A percentile compares a stretch with the other conserved stretches of the same genome.
phyloP scores from a whole-genome alignment of 1,140 invertebrate genomes.

The Drosophila sp. region DNA sequence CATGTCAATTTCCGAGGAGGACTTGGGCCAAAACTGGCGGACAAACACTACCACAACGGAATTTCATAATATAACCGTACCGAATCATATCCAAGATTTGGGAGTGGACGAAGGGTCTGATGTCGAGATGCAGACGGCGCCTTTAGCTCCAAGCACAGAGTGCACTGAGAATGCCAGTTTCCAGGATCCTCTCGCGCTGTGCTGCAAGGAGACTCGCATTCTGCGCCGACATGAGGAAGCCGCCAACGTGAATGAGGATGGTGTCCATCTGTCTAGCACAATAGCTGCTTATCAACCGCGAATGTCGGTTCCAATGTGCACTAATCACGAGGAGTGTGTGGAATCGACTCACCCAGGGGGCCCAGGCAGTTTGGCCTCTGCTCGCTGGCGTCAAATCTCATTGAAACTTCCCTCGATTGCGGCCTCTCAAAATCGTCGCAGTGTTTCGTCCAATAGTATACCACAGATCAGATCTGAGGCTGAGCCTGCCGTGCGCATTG shows the following conservation, averaged over 20 bases:
- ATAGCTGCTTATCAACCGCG: not conserved
- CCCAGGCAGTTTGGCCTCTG: not conserved
- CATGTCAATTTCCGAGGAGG: conserved; percentile 15
- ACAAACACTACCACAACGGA: not conserved
- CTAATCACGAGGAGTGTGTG: not conserved
- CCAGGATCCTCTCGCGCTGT: not conserved
- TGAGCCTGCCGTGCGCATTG: not conserved
- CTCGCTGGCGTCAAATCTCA: conserved; percentile 36
- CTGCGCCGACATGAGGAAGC: not conserved
- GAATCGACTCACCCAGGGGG: too few relatives aligned
- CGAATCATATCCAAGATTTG: not conserved
- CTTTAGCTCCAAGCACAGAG: conserved; percentile 19
- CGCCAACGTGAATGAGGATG: not conserved
- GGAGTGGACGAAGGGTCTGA: conserved; percentile 12
- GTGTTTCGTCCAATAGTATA: not conserved
- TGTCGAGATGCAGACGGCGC: conserved; percentile 28
- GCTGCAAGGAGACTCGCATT: not conserved
- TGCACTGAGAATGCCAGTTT: not conserved
- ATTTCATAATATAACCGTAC: not conserved
- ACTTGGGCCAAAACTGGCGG: not conserved
- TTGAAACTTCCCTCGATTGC: conserved; percentile 30
- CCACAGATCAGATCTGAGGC: not conserved
- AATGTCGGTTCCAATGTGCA: not conserved
- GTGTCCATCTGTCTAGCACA: not conserved
- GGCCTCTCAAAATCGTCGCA: conserved; percentile 9